A percentile compares a stretch with the other conserved stretches of the same genome.
These are phyloP conservation scores for Brotula barbata DNA, from an alignment of 2,797 vertebrate genomes.

Conservation along the genomic window DNA sequence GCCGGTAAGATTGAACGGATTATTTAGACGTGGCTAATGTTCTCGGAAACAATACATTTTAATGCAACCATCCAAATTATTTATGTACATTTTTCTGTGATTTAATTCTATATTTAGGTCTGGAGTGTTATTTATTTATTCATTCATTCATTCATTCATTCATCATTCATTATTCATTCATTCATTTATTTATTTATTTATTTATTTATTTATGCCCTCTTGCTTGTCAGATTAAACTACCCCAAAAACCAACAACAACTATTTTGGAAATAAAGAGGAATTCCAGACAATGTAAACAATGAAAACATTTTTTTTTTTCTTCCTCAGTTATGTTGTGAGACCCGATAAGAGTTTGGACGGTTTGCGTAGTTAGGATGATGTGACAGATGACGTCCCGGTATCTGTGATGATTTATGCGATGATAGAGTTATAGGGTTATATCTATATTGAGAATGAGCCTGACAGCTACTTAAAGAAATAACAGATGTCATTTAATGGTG, in stretches of 20 bases:
- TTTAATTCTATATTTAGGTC: too few species aligned
- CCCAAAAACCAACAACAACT: constrained; percentile 9
- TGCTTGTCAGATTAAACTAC: too few species aligned
- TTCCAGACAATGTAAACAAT: constrained; percentile 12
- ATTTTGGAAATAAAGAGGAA: constrained; percentile 16
- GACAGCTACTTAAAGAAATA: constrained; percentile 48
- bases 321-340: too few species aligned
- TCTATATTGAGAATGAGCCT: constrained; percentile 27
- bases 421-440: constrained; percentile 18
- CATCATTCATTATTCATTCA: too few species aligned
- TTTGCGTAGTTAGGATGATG: neutral
- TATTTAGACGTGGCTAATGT: too few species aligned
- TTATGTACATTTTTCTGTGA: constrained; percentile 42
- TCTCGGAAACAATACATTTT: constrained; percentile 48
- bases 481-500: constrained; percentile 26
- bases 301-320: neutral
- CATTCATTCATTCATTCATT: too few species aligned
- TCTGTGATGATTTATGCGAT: constrained; percentile 36
- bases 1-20: too few species aligned
- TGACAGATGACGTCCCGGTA: constrained; percentile 7
- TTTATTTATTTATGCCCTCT: too few species aligned
- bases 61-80: constrained; percentile 38
- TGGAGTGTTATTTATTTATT: too few species aligned
- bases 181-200: too few species aligned
- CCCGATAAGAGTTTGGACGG: neutral